Percentiles rank a stretch among this genome's conserved stretches.
phyloP scores from a whole-genome alignment of 2,113 vertebrate species.

The Nyctereutes procyonoides region DNA sequence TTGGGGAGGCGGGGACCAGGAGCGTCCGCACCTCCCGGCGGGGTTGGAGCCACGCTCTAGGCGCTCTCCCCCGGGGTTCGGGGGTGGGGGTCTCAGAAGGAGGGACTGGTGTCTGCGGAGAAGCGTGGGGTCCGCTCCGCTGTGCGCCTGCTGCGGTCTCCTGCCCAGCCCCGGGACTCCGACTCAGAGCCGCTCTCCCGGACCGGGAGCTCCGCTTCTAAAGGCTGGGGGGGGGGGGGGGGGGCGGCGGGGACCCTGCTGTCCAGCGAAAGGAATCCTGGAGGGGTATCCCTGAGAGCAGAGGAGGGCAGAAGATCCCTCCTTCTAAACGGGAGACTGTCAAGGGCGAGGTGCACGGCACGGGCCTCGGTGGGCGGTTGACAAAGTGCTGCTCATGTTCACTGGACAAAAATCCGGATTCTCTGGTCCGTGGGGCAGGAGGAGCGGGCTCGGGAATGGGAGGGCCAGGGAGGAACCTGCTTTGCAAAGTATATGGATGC shows the following conservation, averaged over 20 bases:
- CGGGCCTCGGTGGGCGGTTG: neutral
- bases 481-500: neutral
- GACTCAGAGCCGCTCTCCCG: neutral
- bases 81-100: too few species aligned
- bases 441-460: neutral
- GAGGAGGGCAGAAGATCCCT: neutral
- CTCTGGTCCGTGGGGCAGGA: neutral
- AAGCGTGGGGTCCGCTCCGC: rapidly evolving
- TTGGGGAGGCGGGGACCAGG: neutral
- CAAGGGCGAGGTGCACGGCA: neutral
- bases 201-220: neutral
- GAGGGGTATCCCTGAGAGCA: neutral
- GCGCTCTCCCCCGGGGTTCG: neutral
- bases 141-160: neutral
- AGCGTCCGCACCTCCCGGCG: neutral
- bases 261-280: neutral
- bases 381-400: neutral
- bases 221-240: too few species aligned
- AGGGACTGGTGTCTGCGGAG: neutral
- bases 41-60: neutral
- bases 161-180: neutral
- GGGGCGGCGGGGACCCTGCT: neutral
- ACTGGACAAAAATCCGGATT: neutral
- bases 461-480: neutral
- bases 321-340: neutral